A percentile compares a stretch with the other conserved stretches of the same genome.
Evolutionary conservation across 2,888 invertebrate genomes (phyloP).

Genomic region (Orgyia antiqua): DNA sequence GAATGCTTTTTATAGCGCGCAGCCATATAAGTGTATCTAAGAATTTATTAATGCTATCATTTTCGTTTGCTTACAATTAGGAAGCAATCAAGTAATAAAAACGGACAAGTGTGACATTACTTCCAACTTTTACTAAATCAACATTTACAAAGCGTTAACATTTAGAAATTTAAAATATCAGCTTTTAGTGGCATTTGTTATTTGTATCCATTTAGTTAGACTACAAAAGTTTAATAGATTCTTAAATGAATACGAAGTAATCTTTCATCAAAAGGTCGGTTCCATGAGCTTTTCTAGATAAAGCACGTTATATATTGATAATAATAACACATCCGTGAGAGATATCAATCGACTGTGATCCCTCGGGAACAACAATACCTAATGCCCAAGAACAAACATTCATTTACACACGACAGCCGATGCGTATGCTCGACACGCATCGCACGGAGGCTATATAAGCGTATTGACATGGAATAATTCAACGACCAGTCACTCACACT

Average conservation of each 20-base stretch:
- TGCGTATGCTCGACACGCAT: conserved; percentile 66
- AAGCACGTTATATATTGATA: conserved; percentile 39
- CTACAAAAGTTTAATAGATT: conserved; percentile 13
- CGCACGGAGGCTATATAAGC: conserved; percentile 39
- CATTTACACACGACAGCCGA: conserved; percentile 54
- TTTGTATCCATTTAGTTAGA: no score
- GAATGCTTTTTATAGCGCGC: conserved; percentile 28
- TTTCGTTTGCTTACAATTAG: not conserved
- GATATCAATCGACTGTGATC: conserved; percentile 54
- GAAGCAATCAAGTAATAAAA: no score
- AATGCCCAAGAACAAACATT: conserved; percentile 62
- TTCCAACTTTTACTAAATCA: no score
- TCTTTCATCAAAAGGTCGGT: conserved; percentile 9
- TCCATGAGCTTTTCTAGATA: conserved; percentile 20
- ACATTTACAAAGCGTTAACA: no score
- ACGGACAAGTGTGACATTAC: no score
- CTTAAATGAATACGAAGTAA: conserved; percentile 18
- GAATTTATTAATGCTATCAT: not conserved
- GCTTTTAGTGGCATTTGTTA: no score
- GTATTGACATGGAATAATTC: conserved; percentile 65
- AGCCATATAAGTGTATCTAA: conserved; percentile 48
- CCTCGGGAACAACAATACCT: conserved; percentile 49
- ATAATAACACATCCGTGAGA: conserved; percentile 44
- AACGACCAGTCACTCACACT: conserved; percentile 59
- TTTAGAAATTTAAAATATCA: no score